Evolutionary conservation across 2,113 vertebrate species (phyloP), one percentile per base, ranked within the genome.

Genomic region (Carlito syrichta): DNA sequence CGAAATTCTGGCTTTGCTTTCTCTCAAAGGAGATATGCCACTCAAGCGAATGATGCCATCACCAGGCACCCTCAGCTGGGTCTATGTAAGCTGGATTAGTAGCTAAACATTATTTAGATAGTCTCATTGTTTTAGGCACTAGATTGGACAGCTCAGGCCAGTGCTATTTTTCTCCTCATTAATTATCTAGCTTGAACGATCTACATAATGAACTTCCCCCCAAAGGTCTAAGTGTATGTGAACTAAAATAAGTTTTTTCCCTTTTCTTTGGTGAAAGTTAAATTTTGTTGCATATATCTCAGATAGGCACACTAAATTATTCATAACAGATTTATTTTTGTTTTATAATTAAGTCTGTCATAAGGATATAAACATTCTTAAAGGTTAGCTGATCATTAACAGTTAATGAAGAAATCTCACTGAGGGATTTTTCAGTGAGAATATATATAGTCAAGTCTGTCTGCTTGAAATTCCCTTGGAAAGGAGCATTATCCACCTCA

Each of bases 331-430:
- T 56, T 50, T 63, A 48, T 95, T 90, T 95, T 43, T 86, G 50
- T 66, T 78, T 96, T 43, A 76, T 88, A 63, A 71, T 43, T 76
- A 52, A 50, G 63, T 74, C 50, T 76, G 35, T 68, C 56, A 91
- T 62, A 76, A 94, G 73, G 48, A 45, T 20, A 19, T 63, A 89
- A 38, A 54, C 23, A 50, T 69, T 69, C 20, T 81, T 71, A 71
- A 86, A 86, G 68, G 58, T 89, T 68, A 93, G 79, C 35, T 92
- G 58, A 77, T 91, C 78, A 78, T 86, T 62, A 86, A 82, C 32
- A 52, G 69, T 68, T 71, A 86, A 43, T 40, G 52, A 92, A 83
- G 79, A 95, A 94, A 92, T 82, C 35, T 32, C 2, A 84, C 17
- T 3, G 3, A 74, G 56, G 35, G 62, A 16, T 87, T 54, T 93